Percentiles rank a stretch among this genome's conserved stretches.
These are phyloP conservation scores for Plecotus auritus DNA, from an alignment of 2,113 vertebrate species.

Conservation along the genomic window DNA sequence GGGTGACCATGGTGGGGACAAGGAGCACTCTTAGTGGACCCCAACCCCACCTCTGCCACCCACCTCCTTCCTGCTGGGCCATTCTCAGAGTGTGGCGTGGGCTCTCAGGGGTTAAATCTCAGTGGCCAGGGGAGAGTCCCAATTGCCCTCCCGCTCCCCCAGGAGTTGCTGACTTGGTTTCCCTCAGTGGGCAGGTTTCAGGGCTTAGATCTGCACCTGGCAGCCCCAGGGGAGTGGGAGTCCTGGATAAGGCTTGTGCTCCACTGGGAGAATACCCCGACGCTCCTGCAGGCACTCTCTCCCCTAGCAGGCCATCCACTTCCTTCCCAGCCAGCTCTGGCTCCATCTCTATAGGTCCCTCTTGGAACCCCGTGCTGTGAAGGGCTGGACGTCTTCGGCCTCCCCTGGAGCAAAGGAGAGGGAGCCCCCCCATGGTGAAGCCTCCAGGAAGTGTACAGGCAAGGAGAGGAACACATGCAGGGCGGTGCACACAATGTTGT, in stretches of 20 bases:
- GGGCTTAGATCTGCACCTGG: not conserved
- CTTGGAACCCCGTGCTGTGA: not conserved
- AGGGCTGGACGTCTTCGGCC: not conserved
- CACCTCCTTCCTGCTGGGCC: not conserved
- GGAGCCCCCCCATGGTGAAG: rapidly evolving
- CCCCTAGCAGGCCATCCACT: not conserved
- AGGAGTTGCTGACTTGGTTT: rapidly evolving
- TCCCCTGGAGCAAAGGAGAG: not conserved
- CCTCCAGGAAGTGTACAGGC: not conserved
- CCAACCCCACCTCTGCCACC: rapidly evolving
- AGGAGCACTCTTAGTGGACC: not conserved
- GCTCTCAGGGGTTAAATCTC: not conserved
- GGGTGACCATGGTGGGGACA: not conserved
- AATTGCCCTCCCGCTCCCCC: no score
- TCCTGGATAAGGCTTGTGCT: not conserved
- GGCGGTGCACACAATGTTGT: not conserved
- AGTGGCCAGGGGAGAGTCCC: not conserved
- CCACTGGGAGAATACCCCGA: not conserved
- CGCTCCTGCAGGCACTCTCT: not conserved
- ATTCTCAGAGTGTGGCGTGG: not conserved
- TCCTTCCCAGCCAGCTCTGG: not conserved
- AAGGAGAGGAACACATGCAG: not conserved
- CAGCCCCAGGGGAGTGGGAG: no score
- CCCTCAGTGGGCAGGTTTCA: not conserved
- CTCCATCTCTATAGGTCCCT: not conserved